Evolutionary conservation across 1,140 invertebrate species (phyloP).

Genomic region (Euwallacea similis): DNA sequence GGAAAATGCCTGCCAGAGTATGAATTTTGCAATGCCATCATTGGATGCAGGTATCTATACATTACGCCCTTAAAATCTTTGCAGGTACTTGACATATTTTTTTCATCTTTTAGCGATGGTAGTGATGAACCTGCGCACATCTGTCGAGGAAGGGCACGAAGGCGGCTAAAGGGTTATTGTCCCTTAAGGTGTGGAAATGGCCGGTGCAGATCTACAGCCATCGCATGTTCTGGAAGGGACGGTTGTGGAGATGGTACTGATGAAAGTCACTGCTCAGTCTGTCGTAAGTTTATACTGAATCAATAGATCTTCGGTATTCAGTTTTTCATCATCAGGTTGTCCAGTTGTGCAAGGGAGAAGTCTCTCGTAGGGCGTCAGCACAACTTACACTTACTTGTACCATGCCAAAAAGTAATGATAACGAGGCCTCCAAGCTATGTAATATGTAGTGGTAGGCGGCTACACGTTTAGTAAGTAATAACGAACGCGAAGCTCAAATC

Average conservation of each 20-base stretch:
- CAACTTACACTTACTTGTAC: slow-evolving; percentile 35
- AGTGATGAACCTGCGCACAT: slow-evolving; percentile 80
- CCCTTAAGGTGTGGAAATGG: slow-evolving; percentile 83
- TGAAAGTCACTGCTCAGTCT: slow-evolving; percentile 79
- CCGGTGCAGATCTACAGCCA: slow-evolving; percentile 81
- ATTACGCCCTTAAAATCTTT: background rate
- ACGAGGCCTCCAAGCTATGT: slow-evolving; percentile 9
- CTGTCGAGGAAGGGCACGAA: slow-evolving; percentile 58
- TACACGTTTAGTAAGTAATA: slow-evolving; percentile 7
- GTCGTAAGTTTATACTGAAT: slow-evolving; percentile 68
- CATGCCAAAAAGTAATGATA: slow-evolving; percentile 48
- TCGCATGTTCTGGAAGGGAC: slow-evolving; percentile 83
- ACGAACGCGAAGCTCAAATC: background rate
- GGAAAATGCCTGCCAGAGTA: slow-evolving; percentile 85
- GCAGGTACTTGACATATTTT: background rate
- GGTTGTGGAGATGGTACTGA: slow-evolving; percentile 89
- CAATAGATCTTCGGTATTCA: background rate
- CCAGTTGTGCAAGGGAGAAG: slow-evolving; percentile 53
- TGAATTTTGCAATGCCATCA: slow-evolving; percentile 87
- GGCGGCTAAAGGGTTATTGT: slow-evolving; percentile 58
- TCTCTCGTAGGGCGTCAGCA: slow-evolving; percentile 41
- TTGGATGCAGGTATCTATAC: slow-evolving; percentile 55
- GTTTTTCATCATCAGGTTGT: slow-evolving; percentile 58
- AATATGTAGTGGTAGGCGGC: background rate
- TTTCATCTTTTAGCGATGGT: slow-evolving; percentile 65